Evolutionary conservation across 2,113 vertebrate species (phyloP).

Genomic region (Daphoenositta chrysoptera): DNA sequence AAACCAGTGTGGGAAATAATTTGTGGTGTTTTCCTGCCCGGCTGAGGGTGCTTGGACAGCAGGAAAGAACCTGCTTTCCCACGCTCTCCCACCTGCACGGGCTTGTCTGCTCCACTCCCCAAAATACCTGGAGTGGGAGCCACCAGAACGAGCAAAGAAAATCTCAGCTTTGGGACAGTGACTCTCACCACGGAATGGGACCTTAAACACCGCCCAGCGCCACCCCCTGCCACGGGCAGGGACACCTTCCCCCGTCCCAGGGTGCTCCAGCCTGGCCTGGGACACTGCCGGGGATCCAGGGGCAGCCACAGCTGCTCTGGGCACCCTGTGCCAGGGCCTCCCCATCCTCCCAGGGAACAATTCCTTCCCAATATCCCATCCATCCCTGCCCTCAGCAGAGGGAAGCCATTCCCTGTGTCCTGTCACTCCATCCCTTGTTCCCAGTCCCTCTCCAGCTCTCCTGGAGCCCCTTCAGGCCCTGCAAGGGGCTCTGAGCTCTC

Average conservation of each 20-base stretch:
- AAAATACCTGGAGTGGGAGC: constrained; percentile 41
- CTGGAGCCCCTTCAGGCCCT: not conserved
- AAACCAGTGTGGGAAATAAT: not conserved
- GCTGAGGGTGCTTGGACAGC: not conserved
- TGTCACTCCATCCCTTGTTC: not conserved
- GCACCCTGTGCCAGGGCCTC: not conserved
- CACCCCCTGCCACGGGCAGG: not conserved
- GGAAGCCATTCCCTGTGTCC: not conserved
- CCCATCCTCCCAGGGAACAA: not conserved
- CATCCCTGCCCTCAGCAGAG: rapidly evolving
- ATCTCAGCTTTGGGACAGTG: not conserved
- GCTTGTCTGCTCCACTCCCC: constrained; percentile 43
- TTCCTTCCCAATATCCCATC: not conserved
- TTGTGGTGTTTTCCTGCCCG: not conserved
- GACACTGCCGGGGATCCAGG: not conserved
- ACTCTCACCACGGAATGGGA: not conserved
- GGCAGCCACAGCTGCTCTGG: not conserved
- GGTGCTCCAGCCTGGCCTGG: not conserved
- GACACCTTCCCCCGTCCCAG: not conserved
- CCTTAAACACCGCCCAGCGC: not conserved
- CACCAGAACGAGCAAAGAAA: not conserved
- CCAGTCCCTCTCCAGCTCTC: not conserved
- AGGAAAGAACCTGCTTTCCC: constrained; percentile 46
- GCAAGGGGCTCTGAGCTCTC: not conserved
- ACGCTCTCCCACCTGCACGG: constrained; percentile 29